Conservation (phyloP, 1,140 invertebrate genomes). For the Papilio helenus region DNA sequence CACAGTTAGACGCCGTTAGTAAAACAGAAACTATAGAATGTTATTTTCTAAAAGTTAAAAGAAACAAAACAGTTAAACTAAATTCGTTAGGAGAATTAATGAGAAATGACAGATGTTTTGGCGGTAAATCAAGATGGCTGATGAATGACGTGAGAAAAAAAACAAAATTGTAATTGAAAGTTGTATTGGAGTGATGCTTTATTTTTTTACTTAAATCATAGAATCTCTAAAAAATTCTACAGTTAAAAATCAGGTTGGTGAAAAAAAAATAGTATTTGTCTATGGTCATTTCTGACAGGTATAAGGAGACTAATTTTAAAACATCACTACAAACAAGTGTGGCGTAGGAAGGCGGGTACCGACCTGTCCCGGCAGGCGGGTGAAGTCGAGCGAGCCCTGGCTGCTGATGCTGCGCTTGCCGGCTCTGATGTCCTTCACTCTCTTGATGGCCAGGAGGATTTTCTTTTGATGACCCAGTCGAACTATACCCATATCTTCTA, state of each 20-base stretch:
- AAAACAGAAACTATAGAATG: slow-evolving; percentile 43
- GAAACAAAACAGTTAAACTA: slow-evolving; percentile 56
- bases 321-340: slow-evolving; percentile 74
- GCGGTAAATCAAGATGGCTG: slow-evolving; percentile 51
- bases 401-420: slow-evolving; percentile 89
- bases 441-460: slow-evolving; percentile 97
- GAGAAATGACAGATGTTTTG: slow-evolving; percentile 38
- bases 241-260: background rate
- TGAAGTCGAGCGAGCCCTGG: slow-evolving; percentile 84
- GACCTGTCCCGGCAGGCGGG: slow-evolving; percentile 82
- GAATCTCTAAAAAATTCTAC: background rate
- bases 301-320: slow-evolving; percentile 63
- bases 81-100: slow-evolving; percentile 47
- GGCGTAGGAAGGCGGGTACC: slow-evolving; percentile 46
- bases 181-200: slow-evolving; percentile 73
- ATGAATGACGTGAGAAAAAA: slow-evolving; percentile 54
- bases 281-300: slow-evolving; percentile 45
- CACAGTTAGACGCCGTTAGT: slow-evolving; percentile 61
- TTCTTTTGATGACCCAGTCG: slow-evolving; percentile 99
- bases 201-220: slow-evolving; percentile 32
- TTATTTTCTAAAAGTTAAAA: slow-evolving; percentile 26
- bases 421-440: slow-evolving; percentile 96
- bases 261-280: background rate
- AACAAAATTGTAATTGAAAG: slow-evolving; percentile 45
- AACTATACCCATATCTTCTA: slow-evolving; percentile 99